These are phyloP conservation scores for Nephrotoma flavescens DNA, from an alignment of 2,888 invertebrate species.

Conservation along the genomic window DNA sequence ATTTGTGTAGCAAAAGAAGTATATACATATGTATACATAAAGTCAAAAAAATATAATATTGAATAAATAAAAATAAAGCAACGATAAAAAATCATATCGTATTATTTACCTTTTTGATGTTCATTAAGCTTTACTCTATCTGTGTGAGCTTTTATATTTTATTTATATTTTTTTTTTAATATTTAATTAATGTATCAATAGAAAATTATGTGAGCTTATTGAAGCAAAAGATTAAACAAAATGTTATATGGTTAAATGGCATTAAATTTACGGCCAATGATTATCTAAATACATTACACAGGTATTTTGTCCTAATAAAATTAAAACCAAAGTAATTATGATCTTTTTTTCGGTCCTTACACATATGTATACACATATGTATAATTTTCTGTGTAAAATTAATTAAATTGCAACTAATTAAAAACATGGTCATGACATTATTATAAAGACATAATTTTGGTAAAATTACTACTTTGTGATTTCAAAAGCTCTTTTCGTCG, in stretches of 20 bases:
- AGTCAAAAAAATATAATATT: too few relatives aligned
- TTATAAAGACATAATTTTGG: not conserved
- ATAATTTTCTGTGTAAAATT: not conserved
- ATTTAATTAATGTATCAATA: not conserved
- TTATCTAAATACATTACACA: not conserved
- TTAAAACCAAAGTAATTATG: not conserved
- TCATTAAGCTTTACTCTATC: not conserved
- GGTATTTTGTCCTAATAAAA: not conserved
- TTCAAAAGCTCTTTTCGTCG: not conserved
- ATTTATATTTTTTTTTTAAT: not conserved
- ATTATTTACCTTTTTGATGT: not conserved
- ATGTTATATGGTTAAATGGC: not conserved
- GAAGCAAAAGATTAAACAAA: not conserved
- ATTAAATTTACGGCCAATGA: not conserved
- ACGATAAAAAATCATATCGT: not conserved
- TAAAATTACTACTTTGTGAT: not conserved
- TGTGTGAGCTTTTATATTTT: not conserved
- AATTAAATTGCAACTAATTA: not conserved
- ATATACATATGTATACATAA: not conserved
- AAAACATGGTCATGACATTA: not conserved
- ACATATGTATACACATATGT: not conserved
- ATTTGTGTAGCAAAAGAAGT: not conserved
- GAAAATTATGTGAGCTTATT: not conserved
- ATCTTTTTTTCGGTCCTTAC: not conserved
- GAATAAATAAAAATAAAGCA: too few relatives aligned